Evolutionary conservation across 2,797 vertebrate species (phyloP), one percentile per base, ranked within the genome.

Genomic region (Brachyrhaphis roseni): DNA sequence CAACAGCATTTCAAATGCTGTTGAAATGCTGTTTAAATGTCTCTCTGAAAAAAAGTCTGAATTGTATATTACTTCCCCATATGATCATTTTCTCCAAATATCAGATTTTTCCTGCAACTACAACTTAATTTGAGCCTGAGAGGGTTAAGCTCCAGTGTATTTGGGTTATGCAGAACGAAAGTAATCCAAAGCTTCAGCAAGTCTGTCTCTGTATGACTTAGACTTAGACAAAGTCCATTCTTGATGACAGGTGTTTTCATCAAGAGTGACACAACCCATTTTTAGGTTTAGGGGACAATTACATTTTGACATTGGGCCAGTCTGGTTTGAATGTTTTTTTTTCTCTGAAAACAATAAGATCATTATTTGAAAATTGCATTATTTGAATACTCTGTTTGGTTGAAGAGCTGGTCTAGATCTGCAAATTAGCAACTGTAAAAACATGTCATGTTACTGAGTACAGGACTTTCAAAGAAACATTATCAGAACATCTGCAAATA

Each of bases 341-440:
- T 41, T 41, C 55, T 68, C 5, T 41, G 12, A 12, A 68, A 68
- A 18, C 4, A 41, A 41, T 39, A 7, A 10, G 11, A 41, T 41
- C 36, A 36, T 66, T 62, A 16, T 62, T 34, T 62, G 28, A 62
- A 62, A 62, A 62, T 36, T 66, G 18, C 3, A 11, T 66, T 23
- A 20, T 18, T 31, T 62, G 12, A 55, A 55, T 71, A 31, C 8
- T 45, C 31, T 16, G 34, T 68, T 68, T 55, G 64, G 26, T 68
- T 66, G 20, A 68, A 47, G 20, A 68, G n/a, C 26, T 41, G 26
- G 26, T 28, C 47, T 43, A 7, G 34, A 36, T 53, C 36, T 20
- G 10, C 47, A 55, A 55, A 70, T 70, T 51, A 55, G 66, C 66
- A 77, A 41, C 4, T 51, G 31, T 68, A 36, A 68, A 47, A 77